Evolutionary conservation across 1,140 invertebrate genomes (phyloP), one percentile per base, ranked within the genome.

Genomic region (Trichoplusia ni): DNA sequence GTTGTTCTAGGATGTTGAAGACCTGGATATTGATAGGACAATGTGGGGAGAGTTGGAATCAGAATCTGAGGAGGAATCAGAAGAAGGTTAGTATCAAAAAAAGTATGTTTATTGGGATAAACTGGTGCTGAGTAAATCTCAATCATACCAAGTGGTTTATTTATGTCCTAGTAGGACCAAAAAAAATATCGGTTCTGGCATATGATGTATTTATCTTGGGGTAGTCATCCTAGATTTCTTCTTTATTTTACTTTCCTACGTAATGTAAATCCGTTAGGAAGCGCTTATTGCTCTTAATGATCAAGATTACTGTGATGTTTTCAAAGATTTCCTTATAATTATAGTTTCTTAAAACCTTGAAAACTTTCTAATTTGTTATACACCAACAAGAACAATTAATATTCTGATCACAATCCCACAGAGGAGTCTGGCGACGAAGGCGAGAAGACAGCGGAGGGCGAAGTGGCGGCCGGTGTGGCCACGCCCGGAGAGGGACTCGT

Each of bases 1-100:
- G 58, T 67, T 54, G 7, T 67, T 77, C 13, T 70, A 93, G 93
- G 94, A 94, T 29, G 92, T 92, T 1, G 95, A 95, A 81, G 98
- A 99, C 75, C 96, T 97, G 69, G 96, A 98, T 65, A 94, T 99
- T 16, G 98, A 99, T 75, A 93, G 95, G 38, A 95, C 95, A 14
- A 93, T 97, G 75, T 99, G 99, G 99, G 99, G 99, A 68, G 99
- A 99, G 90, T 92, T 99, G 23, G 98, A 99, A 84, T 97, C 96
- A 0, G 98, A 99, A 85, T 98, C 97, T 8, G 98, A 98, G 82
- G 95, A 96, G 78, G 97, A 98, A 68, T 95, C 95, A 19, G 96
- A 97, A 74, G 96, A 97, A 82, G 96, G 96, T 83, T 95, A 94
- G 66, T 44, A 33, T 40, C 62, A 13, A 40, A 29, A 8, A 8